A percentile compares a stretch with the other conserved stretches of the same genome.
Conservation (phyloP, 1,140 invertebrate species). For the Aphidius ervi region DNA sequence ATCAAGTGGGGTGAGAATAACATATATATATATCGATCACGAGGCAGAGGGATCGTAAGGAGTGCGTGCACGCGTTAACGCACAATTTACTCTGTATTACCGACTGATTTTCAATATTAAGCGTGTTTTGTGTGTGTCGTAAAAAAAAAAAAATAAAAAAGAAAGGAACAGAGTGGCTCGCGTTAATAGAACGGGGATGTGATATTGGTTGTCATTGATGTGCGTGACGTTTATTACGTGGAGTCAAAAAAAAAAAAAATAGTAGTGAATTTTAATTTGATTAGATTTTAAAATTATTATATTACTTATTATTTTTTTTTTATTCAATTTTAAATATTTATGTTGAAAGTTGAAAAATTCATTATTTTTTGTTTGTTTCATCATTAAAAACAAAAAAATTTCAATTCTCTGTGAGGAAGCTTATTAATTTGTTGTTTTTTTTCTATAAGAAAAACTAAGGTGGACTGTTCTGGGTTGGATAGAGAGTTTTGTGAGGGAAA, state of each 20-base stretch:
- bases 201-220: conserved; percentile 46
- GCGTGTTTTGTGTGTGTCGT: not conserved
- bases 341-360: too few relatives aligned
- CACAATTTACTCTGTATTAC: not conserved
- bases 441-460: not conserved
- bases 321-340: too few relatives aligned
- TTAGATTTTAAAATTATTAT: not conserved
- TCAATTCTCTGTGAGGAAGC: not conserved
- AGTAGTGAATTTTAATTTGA: not conserved
- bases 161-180: conserved; percentile 12
- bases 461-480: not conserved
- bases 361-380: too few relatives aligned
- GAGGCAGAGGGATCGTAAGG: too few relatives aligned
- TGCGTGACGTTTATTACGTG: conserved; percentile 33
- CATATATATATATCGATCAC: too few relatives aligned
- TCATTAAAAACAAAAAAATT: too few relatives aligned
- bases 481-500: not conserved
- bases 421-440: not conserved
- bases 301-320: not conserved
- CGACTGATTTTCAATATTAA: conserved; percentile 6
- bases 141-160: not conserved
- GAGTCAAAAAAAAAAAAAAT: not conserved
- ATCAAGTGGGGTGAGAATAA: too few relatives aligned
- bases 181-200: conserved; percentile 33
- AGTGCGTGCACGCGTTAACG: too few relatives aligned